Base-by-base conservation (phyloP, 2,113 vertebrate genomes). In the Origma solitaria region DNA sequence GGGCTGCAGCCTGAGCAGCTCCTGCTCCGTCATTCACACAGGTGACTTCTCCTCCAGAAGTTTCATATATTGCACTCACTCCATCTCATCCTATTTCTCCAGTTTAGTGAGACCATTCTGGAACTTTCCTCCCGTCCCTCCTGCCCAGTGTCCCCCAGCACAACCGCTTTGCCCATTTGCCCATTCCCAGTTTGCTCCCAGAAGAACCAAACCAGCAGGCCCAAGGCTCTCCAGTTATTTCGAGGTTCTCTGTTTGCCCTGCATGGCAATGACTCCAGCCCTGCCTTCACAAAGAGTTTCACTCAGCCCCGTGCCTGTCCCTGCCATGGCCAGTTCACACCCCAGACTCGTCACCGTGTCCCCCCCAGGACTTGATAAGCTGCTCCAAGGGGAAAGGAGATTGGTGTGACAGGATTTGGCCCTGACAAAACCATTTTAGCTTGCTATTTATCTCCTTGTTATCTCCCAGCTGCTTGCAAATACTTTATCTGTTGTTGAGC, bases 401-500 rank as follows among this genome's bases (percentile, higher is more conserved):
- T 23, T 17, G 64, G 40, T n/a, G 40, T 56, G 85, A 42, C 65
- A 44, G 70, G 68, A 91, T 86, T 62, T 83, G 50, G 11, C 69
- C 62, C 45, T 69, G 54, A 73, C 71, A 92, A 73, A 96, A 81
- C 40, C 80, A 83, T 72, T 94, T 92, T 3, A 69, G 58, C 37
- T 77, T 17, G 28, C 58, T 61, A 2, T 77, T 82, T 77, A 47
- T 89, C 84, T 71, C 90, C 69, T 75, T 54, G 68, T 62, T 91
- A 84, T 54, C 83, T 89, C 62, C 89, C 95, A 92, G 95, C 69
- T 86, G 86, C 86, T 58, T 58, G 60, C 60, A 84, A 92, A 62
- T 62, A 22, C 44, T 84, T 54, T 53, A 49, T 76, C 88, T 81
- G 45, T 42, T 45, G n/a, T 77, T 42, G 54, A 54, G 72, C 69